Evolutionary conservation across 2,888 invertebrate genomes (phyloP), one percentile per base, ranked within the genome.

Genomic region (Macropis europaea): DNA sequence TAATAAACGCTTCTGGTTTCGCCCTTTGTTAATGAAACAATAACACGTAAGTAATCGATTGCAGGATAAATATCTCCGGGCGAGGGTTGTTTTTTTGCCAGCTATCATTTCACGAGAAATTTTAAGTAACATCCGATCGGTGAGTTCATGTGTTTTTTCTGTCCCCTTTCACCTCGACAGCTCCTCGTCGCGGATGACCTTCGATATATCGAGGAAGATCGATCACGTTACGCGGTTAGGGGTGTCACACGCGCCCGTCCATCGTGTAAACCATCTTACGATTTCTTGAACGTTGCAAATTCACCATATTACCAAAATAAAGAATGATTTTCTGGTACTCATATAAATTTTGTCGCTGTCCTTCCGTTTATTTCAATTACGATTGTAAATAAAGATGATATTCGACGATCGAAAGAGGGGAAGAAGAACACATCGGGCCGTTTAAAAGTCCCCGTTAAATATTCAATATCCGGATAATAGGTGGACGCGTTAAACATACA

Each of bases 191-290:
- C 48, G 52, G 26, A 45, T 66, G 59, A 62, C 64, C 68, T 61
- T 56, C 57, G 50, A 43, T 53, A 54, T 50, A 50, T 45, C 50
- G 59, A 59, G 67, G 73, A 74, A 79, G 82, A 78, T 82, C 82
- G 79, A 82, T 82, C 78, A 77, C 79, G 70, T 74, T 75, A 83
- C 74, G 75, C 81, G 82, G 80, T 82, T 82, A 82, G 75, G 79
- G 60, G 70, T 63, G 62, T 54, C 57, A 48, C 61, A 42, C 45
- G 1, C n/a, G n/a, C n/a, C n/a, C n/a, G n/a, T n/a, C n/a, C n/a
- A n/a, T n/a, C n/a, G n/a, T n/a, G n/a, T n/a, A n/a, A n/a, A n/a
- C n/a, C n/a, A n/a, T n/a, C n/a, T n/a, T n/a, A n/a, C n/a, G n/a
- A n/a, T n/a, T n/a, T n/a, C n/a, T n/a, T n/a, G n/a, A n/a, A n/a